These are phyloP conservation scores for Chalcosyrphus nemorum DNA, from an alignment of 2,888 invertebrate species.

Conservation along the genomic window DNA sequence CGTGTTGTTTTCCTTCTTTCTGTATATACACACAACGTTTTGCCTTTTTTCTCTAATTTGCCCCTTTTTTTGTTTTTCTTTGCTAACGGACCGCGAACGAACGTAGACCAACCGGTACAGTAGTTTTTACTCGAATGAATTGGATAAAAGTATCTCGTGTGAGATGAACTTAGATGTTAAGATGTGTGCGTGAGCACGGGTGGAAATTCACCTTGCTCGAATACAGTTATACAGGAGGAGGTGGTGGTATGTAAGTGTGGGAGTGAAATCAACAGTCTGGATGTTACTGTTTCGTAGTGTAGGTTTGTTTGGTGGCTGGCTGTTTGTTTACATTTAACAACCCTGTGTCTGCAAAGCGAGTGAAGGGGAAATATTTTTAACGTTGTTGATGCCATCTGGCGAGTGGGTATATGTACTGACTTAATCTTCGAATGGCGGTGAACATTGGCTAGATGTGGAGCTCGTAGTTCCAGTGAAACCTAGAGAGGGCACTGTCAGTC, in stretches of 20 bases:
- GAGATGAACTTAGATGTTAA: constrained; percentile 16
- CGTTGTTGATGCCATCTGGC: neutral
- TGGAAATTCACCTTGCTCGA: constrained; percentile 57
- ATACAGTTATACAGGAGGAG: neutral
- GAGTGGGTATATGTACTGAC: neutral
- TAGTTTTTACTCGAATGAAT: constrained; percentile 69
- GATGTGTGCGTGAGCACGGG: constrained; percentile 60
- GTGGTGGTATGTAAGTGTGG: neutral
- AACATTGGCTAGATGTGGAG: neutral
- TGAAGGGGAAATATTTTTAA: neutral
- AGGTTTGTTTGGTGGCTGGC: constrained; percentile 16
- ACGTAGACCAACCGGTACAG: constrained; percentile 48
- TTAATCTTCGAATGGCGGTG: neutral
- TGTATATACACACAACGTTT: constrained; percentile 7
- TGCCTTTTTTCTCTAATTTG: constrained; percentile 8
- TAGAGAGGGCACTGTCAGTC: neutral
- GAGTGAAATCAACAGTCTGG: constrained; percentile 64
- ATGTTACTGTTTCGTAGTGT: neutral
- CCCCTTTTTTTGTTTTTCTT: constrained; percentile 6
- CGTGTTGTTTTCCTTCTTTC: constrained; percentile 17
- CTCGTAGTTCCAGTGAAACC: neutral
- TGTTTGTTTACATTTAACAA: constrained; percentile 61
- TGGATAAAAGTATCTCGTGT: constrained; percentile 34
- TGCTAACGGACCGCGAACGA: constrained; percentile 42
- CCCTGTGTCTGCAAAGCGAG: constrained; percentile 49